These are phyloP conservation scores for Azemiops feae DNA, from an alignment of 2,113 vertebrate species.

Conservation along the genomic window DNA sequence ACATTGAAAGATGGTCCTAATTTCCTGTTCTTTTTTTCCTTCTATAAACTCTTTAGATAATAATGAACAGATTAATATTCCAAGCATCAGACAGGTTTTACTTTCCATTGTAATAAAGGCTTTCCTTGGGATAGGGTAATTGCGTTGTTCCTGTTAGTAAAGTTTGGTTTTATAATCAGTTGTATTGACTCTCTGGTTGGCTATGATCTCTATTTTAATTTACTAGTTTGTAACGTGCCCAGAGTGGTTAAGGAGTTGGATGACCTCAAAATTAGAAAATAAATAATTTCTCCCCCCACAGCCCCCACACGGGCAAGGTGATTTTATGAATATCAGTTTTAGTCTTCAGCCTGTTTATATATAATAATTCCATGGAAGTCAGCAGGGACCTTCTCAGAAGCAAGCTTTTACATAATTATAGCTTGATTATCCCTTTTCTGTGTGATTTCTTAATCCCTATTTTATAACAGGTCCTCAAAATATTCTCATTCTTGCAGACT, in stretches of 20 bases:
- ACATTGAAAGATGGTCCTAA: not conserved
- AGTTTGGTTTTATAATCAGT: not conserved
- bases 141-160: not conserved
- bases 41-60: not conserved
- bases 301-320: not conserved
- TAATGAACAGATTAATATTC: not conserved
- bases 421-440: not conserved
- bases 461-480: not conserved
- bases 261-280: not conserved
- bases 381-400: not conserved
- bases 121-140: not conserved
- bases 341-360: not conserved
- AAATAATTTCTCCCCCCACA: not conserved
- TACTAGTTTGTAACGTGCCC: not conserved
- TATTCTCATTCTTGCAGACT: not conserved
- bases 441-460: not conserved
- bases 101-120: not conserved
- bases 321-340: not conserved
- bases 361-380: not conserved
- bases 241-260: not conserved
- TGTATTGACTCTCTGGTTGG: not conserved
- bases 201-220: not conserved
- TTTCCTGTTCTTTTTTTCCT: too few relatives aligned
- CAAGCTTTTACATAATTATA: not conserved
- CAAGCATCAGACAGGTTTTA: not conserved